phyloP scores from a whole-genome alignment of 2,113 vertebrate genomes.

The Procavia capensis region DNA sequence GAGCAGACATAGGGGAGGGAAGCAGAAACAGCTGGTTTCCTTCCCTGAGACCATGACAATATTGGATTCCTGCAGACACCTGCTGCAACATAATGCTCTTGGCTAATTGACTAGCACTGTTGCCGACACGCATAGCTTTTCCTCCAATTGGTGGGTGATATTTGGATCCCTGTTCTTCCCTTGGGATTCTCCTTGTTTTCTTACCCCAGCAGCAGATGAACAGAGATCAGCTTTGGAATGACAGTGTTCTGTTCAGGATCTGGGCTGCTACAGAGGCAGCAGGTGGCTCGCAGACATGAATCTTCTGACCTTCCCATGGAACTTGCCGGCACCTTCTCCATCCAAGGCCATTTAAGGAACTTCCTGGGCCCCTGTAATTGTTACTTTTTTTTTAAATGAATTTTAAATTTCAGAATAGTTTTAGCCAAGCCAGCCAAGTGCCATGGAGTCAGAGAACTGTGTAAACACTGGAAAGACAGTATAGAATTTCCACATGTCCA shows the following conservation, averaged over 20 bases:
- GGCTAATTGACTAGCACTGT: slow-evolving; percentile 34
- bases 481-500: background rate
- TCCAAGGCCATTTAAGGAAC: background rate
- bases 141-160: background rate
- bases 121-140: background rate
- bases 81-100: background rate
- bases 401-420: background rate
- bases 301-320: background rate
- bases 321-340: background rate
- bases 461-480: background rate
- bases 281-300: background rate
- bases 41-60: background rate
- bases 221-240: background rate
- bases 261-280: background rate
- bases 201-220: background rate
- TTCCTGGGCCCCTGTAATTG: background rate
- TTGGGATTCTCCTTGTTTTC: background rate
- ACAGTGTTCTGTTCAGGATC: background rate
- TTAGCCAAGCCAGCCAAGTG: no score
- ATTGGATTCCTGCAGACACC: slow-evolving; percentile 44
- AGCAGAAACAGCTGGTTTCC: slow-evolving; percentile 49
- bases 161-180: background rate
- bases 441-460: no score
- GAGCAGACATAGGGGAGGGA: background rate
- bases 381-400: background rate